Conservation (phyloP, 2,797 vertebrate species). For the Sebastes iracundus region DNA sequence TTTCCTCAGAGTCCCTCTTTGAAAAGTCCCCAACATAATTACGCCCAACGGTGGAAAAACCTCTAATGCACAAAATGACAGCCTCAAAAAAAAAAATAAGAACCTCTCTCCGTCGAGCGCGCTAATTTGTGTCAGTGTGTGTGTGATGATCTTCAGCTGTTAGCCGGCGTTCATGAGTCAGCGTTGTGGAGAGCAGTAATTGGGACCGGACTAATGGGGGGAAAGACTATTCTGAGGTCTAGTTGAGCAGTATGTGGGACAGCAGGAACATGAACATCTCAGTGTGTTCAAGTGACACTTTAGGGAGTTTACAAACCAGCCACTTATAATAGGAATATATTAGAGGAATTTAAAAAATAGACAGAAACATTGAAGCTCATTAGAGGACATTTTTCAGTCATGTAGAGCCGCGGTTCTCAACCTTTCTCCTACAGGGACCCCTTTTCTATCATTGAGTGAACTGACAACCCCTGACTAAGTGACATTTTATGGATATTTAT, state of each 20-base stretch:
- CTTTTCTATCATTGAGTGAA: too few relatives aligned
- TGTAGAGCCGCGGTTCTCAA: background rate
- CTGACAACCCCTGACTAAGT: too few relatives aligned
- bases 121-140: constrained; percentile 43
- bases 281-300: constrained; percentile 14
- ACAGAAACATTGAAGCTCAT: background rate
- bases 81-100: constrained; percentile 31
- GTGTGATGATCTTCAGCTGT: constrained; percentile 44
- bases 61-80: constrained; percentile 37
- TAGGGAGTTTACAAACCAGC: constrained; percentile 21
- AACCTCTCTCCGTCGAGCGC: constrained; percentile 18
- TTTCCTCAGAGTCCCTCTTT: constrained; percentile 21
- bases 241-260: constrained; percentile 37
- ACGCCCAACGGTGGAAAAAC: constrained; percentile 16
- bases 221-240: constrained; percentile 39
- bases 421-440: too few relatives aligned
- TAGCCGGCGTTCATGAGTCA: constrained; percentile 41
- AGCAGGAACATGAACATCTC: constrained; percentile 12
- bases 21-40: constrained; percentile 39
- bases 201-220: constrained; percentile 45
- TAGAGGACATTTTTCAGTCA: background rate
- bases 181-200: constrained; percentile 48
- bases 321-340: constrained; percentile 20
- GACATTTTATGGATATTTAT: too few relatives aligned
- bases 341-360: background rate